Percentiles rank a stretch among this genome's conserved stretches.
These are phyloP conservation scores for Galerucella calmariensis DNA, from an alignment of 2,888 invertebrate species.

Conservation along the genomic window DNA sequence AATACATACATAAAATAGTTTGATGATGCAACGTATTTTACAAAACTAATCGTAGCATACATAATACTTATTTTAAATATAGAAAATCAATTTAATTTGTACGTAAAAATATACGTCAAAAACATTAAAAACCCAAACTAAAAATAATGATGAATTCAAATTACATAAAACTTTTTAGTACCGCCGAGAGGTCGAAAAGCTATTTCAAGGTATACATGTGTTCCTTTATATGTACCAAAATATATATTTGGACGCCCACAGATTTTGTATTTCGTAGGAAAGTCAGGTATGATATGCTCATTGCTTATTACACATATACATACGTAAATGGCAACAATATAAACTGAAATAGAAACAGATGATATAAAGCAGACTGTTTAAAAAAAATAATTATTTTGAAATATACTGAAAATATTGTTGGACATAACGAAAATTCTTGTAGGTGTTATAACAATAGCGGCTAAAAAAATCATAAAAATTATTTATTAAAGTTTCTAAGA, in stretches of 20 bases:
- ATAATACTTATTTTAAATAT: too few species aligned
- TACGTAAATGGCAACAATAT: conserved; percentile 25
- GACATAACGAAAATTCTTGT: too few species aligned
- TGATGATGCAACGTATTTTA: too few species aligned
- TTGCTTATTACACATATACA: background rate
- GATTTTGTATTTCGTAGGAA: conserved; percentile 32
- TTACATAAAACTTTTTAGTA: conserved; percentile 35
- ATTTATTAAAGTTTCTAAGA: too few species aligned
- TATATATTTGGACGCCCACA: conserved; percentile 45
- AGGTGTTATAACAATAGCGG: too few species aligned
- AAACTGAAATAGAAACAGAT: conserved; percentile 21
- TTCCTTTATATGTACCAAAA: conserved; percentile 50
- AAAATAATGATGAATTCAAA: conserved; percentile 25
- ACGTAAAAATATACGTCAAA: too few species aligned
- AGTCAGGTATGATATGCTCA: conserved; percentile 31
- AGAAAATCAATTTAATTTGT: too few species aligned
- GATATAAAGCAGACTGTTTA: background rate
- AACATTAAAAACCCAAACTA: background rate
- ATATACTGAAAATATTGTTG: too few species aligned
- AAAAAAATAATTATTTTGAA: too few species aligned
- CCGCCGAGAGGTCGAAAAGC: conserved; percentile 45
- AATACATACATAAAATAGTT: too few species aligned
- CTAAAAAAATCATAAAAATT: too few species aligned
- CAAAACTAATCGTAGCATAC: too few species aligned
- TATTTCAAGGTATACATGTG: conserved; percentile 54